Evolutionary conservation across 37 sponge, comb jelly and placozoan genomes (phyloP).

Genomic region (Mnemiopsis leidyi): DNA sequence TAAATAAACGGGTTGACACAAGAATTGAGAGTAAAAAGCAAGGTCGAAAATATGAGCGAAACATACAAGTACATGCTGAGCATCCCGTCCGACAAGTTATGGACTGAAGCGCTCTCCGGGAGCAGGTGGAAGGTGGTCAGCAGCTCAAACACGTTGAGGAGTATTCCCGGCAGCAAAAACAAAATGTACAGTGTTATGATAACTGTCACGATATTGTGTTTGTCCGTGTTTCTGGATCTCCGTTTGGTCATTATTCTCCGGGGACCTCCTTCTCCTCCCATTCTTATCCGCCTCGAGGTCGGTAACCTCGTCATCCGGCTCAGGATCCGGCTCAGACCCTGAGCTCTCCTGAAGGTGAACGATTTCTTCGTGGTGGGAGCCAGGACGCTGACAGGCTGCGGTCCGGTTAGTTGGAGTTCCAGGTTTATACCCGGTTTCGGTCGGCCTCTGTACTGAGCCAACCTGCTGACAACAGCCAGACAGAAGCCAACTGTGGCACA

Average conservation of each 20-base stretch:
- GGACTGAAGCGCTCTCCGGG: background rate
- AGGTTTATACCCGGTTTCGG: background rate
- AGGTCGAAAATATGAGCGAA: background rate
- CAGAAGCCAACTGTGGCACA: constrained; percentile 42
- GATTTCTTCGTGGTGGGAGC: background rate
- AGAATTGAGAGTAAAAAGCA: constrained; percentile 28
- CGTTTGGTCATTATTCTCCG: background rate
- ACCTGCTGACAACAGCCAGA: constrained; percentile 16
- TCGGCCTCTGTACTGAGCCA: background rate
- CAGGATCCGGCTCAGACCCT: background rate
- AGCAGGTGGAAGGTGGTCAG: background rate
- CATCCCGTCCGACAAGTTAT: background rate
- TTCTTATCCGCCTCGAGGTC: background rate
- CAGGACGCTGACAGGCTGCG: background rate
- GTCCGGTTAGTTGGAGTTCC: background rate
- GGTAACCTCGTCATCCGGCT: background rate
- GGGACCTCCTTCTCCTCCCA: no score
- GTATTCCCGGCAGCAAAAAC: constrained; percentile 3
- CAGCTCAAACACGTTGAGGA: background rate
- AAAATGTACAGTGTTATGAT: constrained; percentile 3
- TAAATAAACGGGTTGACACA: constrained; percentile 28
- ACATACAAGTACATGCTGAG: background rate
- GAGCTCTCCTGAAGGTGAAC: background rate
- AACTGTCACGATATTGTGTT: background rate
- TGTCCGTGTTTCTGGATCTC: background rate